Conservation (phyloP, 2,888 invertebrate genomes). For the Cryptophagus acutangulus region DNA sequence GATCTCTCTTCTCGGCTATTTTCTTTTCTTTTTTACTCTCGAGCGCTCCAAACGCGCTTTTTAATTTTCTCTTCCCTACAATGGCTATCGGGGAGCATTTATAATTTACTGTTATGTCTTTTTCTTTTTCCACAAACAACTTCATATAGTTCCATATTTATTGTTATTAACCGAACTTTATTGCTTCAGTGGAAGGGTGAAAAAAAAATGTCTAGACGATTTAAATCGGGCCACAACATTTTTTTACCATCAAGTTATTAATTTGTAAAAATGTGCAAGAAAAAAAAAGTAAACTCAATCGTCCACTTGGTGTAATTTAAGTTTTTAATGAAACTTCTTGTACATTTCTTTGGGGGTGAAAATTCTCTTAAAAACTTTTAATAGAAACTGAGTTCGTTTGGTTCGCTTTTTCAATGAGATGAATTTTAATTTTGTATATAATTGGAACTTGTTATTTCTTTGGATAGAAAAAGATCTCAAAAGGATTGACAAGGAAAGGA, state of each 20-base stretch:
- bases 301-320: slow-evolving; percentile 47
- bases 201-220: not conserved
- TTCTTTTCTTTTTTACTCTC: slow-evolving; percentile 29
- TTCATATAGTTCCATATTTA: no score
- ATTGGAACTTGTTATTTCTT: slow-evolving; percentile 47
- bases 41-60: slow-evolving; percentile 21
- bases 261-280: no score
- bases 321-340: slow-evolving; percentile 46
- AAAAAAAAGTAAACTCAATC: slow-evolving; percentile 38
- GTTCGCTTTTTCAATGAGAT: slow-evolving; percentile 49
- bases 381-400: slow-evolving; percentile 46
- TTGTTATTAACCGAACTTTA: not conserved
- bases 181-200: not conserved
- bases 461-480: slow-evolving; percentile 36
- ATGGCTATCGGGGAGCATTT: slow-evolving; percentile 26
- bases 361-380: slow-evolving; percentile 48
- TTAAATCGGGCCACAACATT: no score
- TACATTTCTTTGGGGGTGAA: slow-evolving; percentile 41
- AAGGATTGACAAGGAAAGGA: slow-evolving; percentile 23
- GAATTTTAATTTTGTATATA: slow-evolving; percentile 50
- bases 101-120: slow-evolving; percentile 25
- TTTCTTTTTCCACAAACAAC: no score
- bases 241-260: no score
- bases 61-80: slow-evolving; percentile 31
- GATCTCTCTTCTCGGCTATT: slow-evolving; percentile 30